Conservation (phyloP, 2,888 invertebrate species). For the Sminthurinus aureus region DNA sequence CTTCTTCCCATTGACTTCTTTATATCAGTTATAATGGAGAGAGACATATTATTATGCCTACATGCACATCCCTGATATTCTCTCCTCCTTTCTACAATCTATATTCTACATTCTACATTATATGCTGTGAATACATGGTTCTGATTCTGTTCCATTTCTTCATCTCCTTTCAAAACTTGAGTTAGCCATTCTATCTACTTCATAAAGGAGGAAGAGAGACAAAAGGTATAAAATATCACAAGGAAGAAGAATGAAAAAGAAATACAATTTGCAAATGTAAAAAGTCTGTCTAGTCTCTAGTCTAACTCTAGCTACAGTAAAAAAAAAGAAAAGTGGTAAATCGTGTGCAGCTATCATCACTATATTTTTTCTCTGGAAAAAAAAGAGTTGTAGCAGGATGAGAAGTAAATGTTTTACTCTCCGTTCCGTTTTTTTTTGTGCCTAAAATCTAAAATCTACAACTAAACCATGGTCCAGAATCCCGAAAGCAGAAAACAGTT, state of each 20-base stretch:
- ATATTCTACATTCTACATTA: too few species aligned
- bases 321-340: neutral
- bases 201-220: neutral
- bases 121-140: neutral
- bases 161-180: neutral
- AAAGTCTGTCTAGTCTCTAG: conserved; percentile 21
- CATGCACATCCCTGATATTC: neutral
- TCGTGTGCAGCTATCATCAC: neutral
- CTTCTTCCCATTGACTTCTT: neutral
- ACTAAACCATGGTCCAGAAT: neutral
- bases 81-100: neutral
- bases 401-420: neutral
- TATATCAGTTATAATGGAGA: neutral
- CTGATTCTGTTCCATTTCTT: too few species aligned
- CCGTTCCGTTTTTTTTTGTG: neutral
- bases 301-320: neutral
- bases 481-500: neutral
- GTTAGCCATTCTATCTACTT: conserved; percentile 1
- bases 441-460: neutral
- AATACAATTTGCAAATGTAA: conserved; percentile 39
- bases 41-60: neutral
- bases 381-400: neutral
- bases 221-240: neutral
- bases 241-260: conserved; percentile 8
- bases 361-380: neutral